Evolutionary conservation across 2,797 vertebrate species (phyloP), one percentile per base, ranked within the genome.

Genomic region (Anguilla anguilla): DNA sequence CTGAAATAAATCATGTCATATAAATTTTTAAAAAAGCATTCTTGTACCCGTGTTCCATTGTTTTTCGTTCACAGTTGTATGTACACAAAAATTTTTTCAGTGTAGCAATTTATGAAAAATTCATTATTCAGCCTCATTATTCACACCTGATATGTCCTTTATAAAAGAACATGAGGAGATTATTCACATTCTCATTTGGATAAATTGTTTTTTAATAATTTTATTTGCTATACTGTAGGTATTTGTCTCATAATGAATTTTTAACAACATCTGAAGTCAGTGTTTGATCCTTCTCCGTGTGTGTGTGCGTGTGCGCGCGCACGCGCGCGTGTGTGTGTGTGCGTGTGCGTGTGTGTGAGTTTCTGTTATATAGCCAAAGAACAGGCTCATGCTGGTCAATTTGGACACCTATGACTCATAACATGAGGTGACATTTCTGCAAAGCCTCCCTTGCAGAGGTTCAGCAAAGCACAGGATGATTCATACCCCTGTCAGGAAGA

Each of bases 1-100:
- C 51, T 28, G n/a, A 88, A 77, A 83, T 88, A 88, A 82, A 88
- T 85, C 83, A 57, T 51, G 25, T 88, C 19, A 88, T 85, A 85
- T 3, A 88, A 88, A 77, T 67, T 84, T 17, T 84, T 85, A 61
- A 22, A 81, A 79, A 88, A 88, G 67, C 43, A 57, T 19, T 85
- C 46, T 25, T 53, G 43, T 85, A 85, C 64, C 87, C 43, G 84
- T 77, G 74, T 86, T 83, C 43, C 43, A 19, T 87, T 59, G 35
- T 64, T 82, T 51, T 77, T 51, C 53, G 77, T 85, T 87, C 67
- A 87, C 86, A 87, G 55, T 83, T 35, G 19, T 87, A 83, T 85
- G 43, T 86, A 85, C 84, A 88, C 59, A 61, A 86, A 88, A 46
- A 72, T 25, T 53, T 35, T 55, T 85, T 86, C 69, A 43, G 55